Percentiles rank a stretch among this genome's conserved stretches.
These are phyloP conservation scores for Plecotus auritus DNA, from an alignment of 2,113 vertebrate genomes.

Conservation along the genomic window DNA sequence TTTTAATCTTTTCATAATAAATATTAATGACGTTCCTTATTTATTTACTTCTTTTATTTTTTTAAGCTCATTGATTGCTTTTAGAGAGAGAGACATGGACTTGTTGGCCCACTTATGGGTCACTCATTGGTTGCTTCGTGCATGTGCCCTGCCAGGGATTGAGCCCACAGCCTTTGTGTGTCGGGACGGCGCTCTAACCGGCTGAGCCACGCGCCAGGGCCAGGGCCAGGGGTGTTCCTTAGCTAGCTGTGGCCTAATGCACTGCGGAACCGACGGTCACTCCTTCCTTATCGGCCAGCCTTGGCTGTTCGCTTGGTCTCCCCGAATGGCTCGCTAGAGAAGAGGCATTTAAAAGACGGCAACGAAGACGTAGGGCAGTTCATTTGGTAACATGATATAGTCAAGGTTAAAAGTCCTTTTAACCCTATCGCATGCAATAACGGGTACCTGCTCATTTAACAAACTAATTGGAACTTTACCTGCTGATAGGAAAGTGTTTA, in stretches of 20 bases:
- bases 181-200: no score
- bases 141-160: no score
- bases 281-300: constrained; percentile 74
- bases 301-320: constrained; percentile 72
- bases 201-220: no score
- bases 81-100: no score
- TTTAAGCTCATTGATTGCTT: no score
- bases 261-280: constrained; percentile 71
- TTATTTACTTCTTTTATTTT: not conserved
- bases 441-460: constrained; percentile 34
- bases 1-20: constrained; percentile 44
- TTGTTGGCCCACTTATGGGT: no score
- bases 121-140: no score
- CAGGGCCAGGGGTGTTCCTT: no score
- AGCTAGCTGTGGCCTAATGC: constrained; percentile 71
- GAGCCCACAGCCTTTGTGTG: no score
- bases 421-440: constrained; percentile 16
- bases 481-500: not conserved
- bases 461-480: constrained; percentile 38
- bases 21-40: constrained; percentile 72
- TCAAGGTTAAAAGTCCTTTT: constrained; percentile 32
- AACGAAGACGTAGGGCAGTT: constrained; percentile 59
- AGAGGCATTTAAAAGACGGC: constrained; percentile 40
- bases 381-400: not conserved
- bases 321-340: constrained; percentile 55